A percentile compares a stretch with the other conserved stretches of the same genome.
Evolutionary conservation across 2,888 invertebrate genomes (phyloP).

Genomic region (Papilio protenor): DNA sequence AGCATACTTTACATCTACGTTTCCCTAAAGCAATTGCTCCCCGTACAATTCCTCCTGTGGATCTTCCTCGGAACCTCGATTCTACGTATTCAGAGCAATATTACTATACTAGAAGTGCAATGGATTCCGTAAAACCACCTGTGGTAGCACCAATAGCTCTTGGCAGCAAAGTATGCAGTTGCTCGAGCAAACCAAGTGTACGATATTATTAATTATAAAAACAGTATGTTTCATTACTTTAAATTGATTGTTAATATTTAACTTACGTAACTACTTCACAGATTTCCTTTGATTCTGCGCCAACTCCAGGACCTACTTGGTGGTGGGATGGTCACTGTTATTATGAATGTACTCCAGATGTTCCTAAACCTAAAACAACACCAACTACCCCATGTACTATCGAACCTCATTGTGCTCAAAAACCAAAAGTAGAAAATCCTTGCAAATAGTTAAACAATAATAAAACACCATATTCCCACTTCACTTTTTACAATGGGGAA

Average conservation of each 20-base stretch:
- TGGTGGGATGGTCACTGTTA: conserved; percentile 77
- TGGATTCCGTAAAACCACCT: conserved; percentile 69
- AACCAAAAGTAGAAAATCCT: background rate
- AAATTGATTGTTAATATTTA: background rate
- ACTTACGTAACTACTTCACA: conserved; percentile 46
- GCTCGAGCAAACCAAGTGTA: background rate
- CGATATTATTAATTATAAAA: background rate
- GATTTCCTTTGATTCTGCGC: conserved; percentile 60
- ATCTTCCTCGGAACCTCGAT: conserved; percentile 67
- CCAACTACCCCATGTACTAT: conserved; percentile 1
- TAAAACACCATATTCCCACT: background rate
- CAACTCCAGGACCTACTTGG: conserved; percentile 70
- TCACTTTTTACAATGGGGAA: background rate
- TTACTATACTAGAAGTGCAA: conserved; percentile 60
- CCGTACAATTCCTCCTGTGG: conserved; percentile 66
- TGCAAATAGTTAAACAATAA: background rate
- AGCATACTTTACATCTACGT: conserved; percentile 62
- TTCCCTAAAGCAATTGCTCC: conserved; percentile 64
- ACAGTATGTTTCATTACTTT: background rate
- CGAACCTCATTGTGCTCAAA: conserved; percentile 9
- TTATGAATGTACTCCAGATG: conserved; percentile 55
- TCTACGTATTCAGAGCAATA: conserved; percentile 65
- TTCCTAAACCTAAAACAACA: conserved; percentile 15
- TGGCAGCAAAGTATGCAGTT: conserved; percentile 42
- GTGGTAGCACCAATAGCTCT: conserved; percentile 70